These are phyloP conservation scores for Dallia pectoralis DNA, from an alignment of 2,797 vertebrate genomes.

Conservation along the genomic window DNA sequence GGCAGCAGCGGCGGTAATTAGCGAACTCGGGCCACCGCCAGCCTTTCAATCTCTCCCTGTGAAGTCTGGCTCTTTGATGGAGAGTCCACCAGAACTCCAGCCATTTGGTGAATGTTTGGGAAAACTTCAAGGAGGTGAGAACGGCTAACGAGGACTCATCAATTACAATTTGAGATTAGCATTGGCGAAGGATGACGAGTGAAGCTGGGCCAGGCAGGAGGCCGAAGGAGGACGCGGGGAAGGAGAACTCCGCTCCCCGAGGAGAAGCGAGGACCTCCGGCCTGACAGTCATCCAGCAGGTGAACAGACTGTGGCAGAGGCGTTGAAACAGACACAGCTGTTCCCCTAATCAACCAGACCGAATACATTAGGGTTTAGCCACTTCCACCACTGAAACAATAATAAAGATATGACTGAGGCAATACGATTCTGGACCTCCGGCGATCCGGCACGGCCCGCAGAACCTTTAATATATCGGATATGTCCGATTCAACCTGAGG, in stretches of 20 bases:
- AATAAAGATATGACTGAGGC: neutral
- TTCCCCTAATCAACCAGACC: too few relatives aligned
- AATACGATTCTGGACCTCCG: neutral
- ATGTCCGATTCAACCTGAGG: neutral
- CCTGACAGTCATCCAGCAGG: constrained; percentile 26
- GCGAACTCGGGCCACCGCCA: constrained; percentile 43
- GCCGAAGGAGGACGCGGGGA: constrained; percentile 64
- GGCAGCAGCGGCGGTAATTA: constrained; percentile 63
- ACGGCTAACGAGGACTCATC: constrained; percentile 71
- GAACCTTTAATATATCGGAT: neutral
- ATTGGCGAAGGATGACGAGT: constrained; percentile 26
- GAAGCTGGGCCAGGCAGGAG: constrained; percentile 56
- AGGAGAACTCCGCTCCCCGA: constrained; percentile 51
- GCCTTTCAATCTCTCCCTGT: constrained; percentile 47
- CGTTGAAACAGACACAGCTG: constrained; percentile 31
- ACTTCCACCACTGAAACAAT: neutral
- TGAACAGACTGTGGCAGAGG: constrained; percentile 38
- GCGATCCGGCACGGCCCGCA: neutral
- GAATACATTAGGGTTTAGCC: neutral
- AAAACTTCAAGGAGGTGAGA: constrained; percentile 66
- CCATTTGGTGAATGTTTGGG: constrained; percentile 67
- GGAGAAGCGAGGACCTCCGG: constrained; percentile 49
- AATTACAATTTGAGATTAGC: constrained; percentile 74
- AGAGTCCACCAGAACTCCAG: constrained; percentile 57
- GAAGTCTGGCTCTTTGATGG: constrained; percentile 71